Evolutionary conservation across 2,797 vertebrate species (phyloP).

Genomic region (Petrocephalus sullivani): DNA sequence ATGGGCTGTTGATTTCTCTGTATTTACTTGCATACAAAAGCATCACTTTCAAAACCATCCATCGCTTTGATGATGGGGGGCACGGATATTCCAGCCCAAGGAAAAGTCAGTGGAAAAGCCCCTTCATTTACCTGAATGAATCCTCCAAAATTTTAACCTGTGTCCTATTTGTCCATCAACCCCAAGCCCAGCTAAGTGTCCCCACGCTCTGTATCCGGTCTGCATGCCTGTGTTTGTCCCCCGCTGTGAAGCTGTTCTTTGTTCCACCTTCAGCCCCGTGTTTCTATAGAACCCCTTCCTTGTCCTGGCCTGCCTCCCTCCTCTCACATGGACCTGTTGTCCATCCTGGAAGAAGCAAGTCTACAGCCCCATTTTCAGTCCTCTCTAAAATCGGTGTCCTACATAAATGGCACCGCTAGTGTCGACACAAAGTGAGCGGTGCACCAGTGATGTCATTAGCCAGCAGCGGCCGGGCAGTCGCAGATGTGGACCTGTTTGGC

Average conservation of each 20-base stretch:
- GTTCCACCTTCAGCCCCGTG: neutral
- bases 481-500: neutral
- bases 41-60: neutral
- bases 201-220: neutral
- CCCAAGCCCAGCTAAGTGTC: neutral
- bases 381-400: neutral
- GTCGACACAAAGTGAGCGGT: neutral
- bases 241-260: neutral
- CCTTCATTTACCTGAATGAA: neutral
- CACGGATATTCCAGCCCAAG: neutral
- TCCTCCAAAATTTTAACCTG: neutral
- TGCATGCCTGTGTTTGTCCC: neutral
- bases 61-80: neutral
- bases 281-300: neutral
- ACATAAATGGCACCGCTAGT: neutral
- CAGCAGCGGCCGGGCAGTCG: neutral
- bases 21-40: neutral
- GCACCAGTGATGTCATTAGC: neutral
- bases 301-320: neutral
- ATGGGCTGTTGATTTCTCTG: neutral
- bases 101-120: neutral
- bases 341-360: neutral
- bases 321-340: too few relatives aligned
- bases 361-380: neutral
- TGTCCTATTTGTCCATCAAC: neutral